These are phyloP conservation scores for Bostrychus sinensis DNA, from an alignment of 2,113 vertebrate species.

Conservation along the genomic window DNA sequence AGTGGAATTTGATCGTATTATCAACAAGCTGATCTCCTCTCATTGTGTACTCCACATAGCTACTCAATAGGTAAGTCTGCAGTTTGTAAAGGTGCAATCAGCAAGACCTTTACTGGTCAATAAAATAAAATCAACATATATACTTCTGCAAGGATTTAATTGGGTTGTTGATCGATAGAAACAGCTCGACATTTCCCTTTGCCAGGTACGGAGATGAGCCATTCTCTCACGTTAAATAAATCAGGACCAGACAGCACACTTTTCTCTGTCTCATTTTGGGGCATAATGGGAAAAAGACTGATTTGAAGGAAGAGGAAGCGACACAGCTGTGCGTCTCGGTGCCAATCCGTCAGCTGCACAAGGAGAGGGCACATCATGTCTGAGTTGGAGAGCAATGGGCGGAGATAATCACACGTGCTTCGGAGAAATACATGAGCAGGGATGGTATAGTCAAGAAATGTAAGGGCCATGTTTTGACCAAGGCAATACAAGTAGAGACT, in stretches of 20 bases:
- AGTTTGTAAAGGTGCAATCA: slow-evolving; percentile 29
- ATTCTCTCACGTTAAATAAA: slow-evolving; percentile 16
- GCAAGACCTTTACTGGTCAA: slow-evolving; percentile 12
- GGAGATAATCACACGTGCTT: slow-evolving; percentile 40
- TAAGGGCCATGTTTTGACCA: not conserved
- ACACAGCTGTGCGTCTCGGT: slow-evolving; percentile 43
- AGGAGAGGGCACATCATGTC: slow-evolving; percentile 24
- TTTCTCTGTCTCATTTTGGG: slow-evolving; percentile 21
- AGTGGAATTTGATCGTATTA: slow-evolving; percentile 19
- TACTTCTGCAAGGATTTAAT: slow-evolving; percentile 28
- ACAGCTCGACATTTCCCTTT: slow-evolving; percentile 19
- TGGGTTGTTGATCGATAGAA: slow-evolving; percentile 19
- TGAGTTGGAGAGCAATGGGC: slow-evolving; percentile 37
- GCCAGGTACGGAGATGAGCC: slow-evolving; percentile 3
- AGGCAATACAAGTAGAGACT: too few relatives aligned
- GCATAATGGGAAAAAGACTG: slow-evolving; percentile 23
- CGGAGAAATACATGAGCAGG: slow-evolving; percentile 21
- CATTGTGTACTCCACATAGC: not conserved
- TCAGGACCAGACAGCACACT: slow-evolving; percentile 5
- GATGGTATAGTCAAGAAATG: slow-evolving; percentile 38
- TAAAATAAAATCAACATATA: slow-evolving; percentile 28
- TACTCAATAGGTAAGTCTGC: not conserved
- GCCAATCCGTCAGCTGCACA: slow-evolving; percentile 17
- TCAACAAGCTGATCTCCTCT: slow-evolving; percentile 21
- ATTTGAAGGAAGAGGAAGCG: slow-evolving; percentile 35